Base-by-base conservation (phyloP, 2,797 vertebrate genomes). In the Hemibagrus guttatus region DNA sequence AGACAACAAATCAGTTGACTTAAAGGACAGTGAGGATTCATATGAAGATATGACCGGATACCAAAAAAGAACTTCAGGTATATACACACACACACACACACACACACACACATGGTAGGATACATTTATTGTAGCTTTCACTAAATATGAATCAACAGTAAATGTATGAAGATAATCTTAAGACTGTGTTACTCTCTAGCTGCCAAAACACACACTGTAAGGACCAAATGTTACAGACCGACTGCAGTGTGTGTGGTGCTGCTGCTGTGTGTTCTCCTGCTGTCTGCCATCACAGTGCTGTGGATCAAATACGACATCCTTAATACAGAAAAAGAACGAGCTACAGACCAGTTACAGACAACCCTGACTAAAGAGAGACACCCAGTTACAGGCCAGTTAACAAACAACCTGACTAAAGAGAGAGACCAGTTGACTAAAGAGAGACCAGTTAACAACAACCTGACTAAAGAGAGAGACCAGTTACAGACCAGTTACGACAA, bases 241-340 rank as follows among this genome's bases (percentile, higher is more conserved):
- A 39, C 58, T 81, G 78, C 56, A n/a, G 61, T 81, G 56, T n/a
- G n/a, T n/a, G n/a, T n/a, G n/a, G n/a, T n/a, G n/a, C n/a, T n/a
- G n/a, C n/a, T n/a, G n/a, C n/a, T n/a, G n/a, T n/a, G n/a, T n/a
- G n/a, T n/a, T n/a, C 78, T 81, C 19, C 31, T 81, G 35, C 71
- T 86, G 82, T n/a, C 68, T 74, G 68, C 35, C 42, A 54, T 86
- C 49, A 84, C 58, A 63, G 21, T 26, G 16, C n/a, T 86, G 28
- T 64, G 31, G 64, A 12, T 17, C 56, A 71, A 69, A 26, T 66
- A 8, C n/a, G n/a, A n/a, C 59, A 61, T 0, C 61, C 61, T 64
- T 11, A 13, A 26, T 28, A n/a, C 26, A n/a, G 26, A n/a, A 64
- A n/a, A 64, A 64, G 2, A n/a, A n/a, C 61, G 11, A 28, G 2